Conservation (phyloP, 2,888 invertebrate genomes). For the Vanessa cardui region DNA sequence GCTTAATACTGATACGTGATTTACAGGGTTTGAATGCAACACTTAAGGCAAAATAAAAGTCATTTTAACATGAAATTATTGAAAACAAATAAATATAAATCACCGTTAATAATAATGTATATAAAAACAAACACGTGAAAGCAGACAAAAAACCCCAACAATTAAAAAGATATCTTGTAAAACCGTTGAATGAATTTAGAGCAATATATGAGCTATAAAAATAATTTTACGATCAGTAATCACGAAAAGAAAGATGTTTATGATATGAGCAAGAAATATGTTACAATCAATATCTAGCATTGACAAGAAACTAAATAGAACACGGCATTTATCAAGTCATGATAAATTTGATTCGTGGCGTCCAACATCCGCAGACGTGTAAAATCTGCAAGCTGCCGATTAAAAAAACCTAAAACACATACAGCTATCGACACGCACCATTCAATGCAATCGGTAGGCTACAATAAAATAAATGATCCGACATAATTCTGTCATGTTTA, state of each 20-base stretch:
- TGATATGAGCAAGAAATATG: constrained; percentile 11
- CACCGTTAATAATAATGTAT: not conserved
- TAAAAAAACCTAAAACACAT: not conserved
- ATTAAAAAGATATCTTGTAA: not conserved
- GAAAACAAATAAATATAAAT: too few species aligned
- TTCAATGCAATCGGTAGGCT: constrained; percentile 69
- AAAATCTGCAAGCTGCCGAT: constrained; percentile 38
- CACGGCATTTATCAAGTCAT: constrained; percentile 60
- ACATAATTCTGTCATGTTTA: constrained; percentile 58
- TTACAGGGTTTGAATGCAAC: too few species aligned
- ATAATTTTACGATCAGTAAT: constrained; percentile 15
- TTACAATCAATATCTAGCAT: constrained; percentile 19
- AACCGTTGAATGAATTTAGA: not conserved
- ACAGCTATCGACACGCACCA: constrained; percentile 53
- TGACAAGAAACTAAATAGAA: constrained; percentile 37
- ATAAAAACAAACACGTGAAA: not conserved
- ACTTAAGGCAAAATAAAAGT: too few species aligned
- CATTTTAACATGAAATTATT: too few species aligned
- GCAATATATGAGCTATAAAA: constrained; percentile 14
- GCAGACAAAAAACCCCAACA: not conserved
- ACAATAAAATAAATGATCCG: constrained; percentile 68
- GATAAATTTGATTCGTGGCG: constrained; percentile 64
- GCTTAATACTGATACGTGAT: too few species aligned
- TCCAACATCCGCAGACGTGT: constrained; percentile 63
- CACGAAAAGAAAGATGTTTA: constrained; percentile 6